Evolutionary conservation across 1,140 invertebrate species (phyloP).

Genomic region (Drosophila hydei): DNA sequence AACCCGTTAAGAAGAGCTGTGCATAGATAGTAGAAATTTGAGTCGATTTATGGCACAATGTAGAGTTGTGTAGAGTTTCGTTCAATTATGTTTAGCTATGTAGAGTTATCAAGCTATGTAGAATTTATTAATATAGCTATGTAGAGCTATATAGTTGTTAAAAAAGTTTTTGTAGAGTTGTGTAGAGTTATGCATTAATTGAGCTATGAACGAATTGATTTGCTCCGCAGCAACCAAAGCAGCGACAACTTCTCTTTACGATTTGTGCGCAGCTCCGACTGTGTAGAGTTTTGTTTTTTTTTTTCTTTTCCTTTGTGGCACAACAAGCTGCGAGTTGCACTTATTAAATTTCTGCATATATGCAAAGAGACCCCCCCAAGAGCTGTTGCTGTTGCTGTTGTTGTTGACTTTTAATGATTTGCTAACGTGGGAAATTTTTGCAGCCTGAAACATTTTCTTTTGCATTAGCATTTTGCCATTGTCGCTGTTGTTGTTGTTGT

Average conservation of each 20-base stretch:
- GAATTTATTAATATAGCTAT: not conserved
- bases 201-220: too few species aligned
- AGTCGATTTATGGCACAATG: not conserved
- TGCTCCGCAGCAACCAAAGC: not conserved
- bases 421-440: slow-evolving; percentile 71
- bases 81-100: not conserved
- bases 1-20: too few species aligned
- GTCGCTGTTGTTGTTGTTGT: not conserved
- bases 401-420: slow-evolving; percentile 73
- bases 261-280: not conserved
- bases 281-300: slow-evolving; percentile 8
- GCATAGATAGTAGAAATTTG: not conserved
- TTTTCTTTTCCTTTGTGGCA: slow-evolving; percentile 4
- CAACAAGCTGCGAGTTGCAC: slow-evolving; percentile 31
- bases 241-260: not conserved
- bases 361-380: slow-evolving; percentile 28
- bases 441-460: slow-evolving; percentile 54
- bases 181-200: not conserved
- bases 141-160: too few species aligned
- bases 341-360: slow-evolving; percentile 46
- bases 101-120: not conserved
- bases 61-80: not conserved
- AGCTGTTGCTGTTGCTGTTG: slow-evolving; percentile 25
- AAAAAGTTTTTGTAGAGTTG: too few species aligned
- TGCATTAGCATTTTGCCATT: slow-evolving; percentile 64